These are phyloP conservation scores for Petrolisthes manimaculis DNA, from an alignment of 2,888 invertebrate species.

Conservation along the genomic window DNA sequence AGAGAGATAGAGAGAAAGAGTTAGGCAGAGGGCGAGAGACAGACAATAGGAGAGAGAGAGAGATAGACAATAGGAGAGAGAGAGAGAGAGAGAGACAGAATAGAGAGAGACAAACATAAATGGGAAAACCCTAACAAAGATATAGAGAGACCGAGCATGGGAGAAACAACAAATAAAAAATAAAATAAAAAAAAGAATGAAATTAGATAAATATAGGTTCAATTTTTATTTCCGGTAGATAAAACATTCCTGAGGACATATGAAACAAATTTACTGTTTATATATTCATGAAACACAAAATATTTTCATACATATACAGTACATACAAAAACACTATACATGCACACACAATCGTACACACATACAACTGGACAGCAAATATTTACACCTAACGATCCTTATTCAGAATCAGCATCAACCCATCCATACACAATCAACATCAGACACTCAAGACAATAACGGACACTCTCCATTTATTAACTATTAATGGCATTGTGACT, in stretches of 20 bases:
- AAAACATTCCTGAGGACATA: not conserved
- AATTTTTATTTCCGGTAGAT: not conserved
- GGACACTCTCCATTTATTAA: too few species aligned
- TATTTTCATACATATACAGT: too few species aligned
- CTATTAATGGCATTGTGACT: too few species aligned
- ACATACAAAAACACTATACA: too few species aligned
- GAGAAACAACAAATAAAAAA: not conserved
- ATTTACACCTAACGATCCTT: too few species aligned
- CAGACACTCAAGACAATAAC: too few species aligned
- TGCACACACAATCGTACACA: too few species aligned
- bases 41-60: not conserved
- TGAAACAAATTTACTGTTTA: too few species aligned
- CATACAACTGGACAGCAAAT: too few species aligned
- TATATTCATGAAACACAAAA: too few species aligned
- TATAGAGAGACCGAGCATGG: not conserved
- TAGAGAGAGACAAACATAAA: not conserved
- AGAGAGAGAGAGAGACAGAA: not conserved
- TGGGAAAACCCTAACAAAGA: not conserved
- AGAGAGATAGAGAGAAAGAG: not conserved
- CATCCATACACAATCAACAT: too few species aligned
- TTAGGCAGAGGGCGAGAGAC: not conserved
- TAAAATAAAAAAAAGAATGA: constrained; percentile 2
- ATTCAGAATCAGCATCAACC: too few species aligned
- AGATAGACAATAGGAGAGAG: not conserved
- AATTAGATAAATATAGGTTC: not conserved